Base-by-base conservation (phyloP, 2,797 vertebrate species). In the Spea hammondii region DNA sequence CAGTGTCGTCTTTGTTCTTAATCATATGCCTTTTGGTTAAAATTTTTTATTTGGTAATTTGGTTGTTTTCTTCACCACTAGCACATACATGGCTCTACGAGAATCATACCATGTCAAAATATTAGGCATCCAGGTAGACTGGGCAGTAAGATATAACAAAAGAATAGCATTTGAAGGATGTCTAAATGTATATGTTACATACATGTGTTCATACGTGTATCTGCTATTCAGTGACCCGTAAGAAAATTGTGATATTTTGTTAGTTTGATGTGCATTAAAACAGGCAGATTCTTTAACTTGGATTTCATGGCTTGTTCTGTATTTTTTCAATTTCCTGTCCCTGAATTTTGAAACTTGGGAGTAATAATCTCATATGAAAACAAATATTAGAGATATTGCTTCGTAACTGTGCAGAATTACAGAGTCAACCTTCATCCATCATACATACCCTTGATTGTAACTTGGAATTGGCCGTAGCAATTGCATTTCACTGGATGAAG, bases 341-440 rank as follows among this genome's bases (percentile, higher is more conserved):
- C 76, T 76, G 55, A 82, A 77, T 82, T 73, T 77, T 77, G 79
- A 77, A 82, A 77, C 79, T 77, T 82, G 79, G 79, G 79, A 82
- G 74, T 73, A 82, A 82, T 82, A 82, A 82, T 82, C 79, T 82
- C 79, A 82, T 82, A 77, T 82, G 70, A 82, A 82, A 82, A 82
- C 79, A 82, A 82, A 82, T 74, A 82, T 82, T 77, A 82, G 60
- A 77, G 79, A 82, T 73, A 77, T 67, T 72, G 69, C 77, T 77
- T 77, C 77, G 79, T 77, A 82, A 71, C 74, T 64, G 66, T 82
- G 60, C 75, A 53, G 79, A 77, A 74, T 82, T 73, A 54, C 79
- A 82, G 64, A 79, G 79, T 77, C 79, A 82, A 82, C 79, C 74
- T 82, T 82, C 79, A 82, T 82, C 79, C 75, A 82, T 82, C 79